Conservation (phyloP, 2,113 vertebrate genomes). For the Lycaon pictus region DNA sequence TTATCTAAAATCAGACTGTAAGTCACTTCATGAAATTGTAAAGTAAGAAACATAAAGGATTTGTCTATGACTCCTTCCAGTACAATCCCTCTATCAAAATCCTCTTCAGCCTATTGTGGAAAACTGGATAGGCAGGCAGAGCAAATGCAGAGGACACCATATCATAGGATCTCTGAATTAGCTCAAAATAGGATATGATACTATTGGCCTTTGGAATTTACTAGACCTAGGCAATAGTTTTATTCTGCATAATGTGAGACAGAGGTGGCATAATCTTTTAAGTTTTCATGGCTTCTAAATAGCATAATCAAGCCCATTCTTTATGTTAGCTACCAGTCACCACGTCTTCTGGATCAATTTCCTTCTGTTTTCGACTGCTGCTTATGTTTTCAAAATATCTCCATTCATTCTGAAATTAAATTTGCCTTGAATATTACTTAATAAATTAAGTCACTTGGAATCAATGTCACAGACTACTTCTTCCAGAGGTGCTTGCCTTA, state of each 20-base stretch:
- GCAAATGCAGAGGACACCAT: not conserved
- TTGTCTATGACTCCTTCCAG: not conserved
- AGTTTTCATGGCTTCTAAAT: not conserved
- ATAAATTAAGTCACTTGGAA: not conserved
- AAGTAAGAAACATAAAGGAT: not conserved
- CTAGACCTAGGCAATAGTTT: not conserved
- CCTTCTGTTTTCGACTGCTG: not conserved
- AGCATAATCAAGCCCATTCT: not conserved
- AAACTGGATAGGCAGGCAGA: not conserved
- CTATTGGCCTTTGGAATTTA: not conserved
- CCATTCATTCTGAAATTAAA: not conserved
- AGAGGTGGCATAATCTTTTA: not conserved
- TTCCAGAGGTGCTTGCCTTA: fast-evolving
- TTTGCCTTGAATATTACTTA: not conserved
- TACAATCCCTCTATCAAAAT: not conserved
- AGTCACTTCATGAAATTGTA: not conserved
- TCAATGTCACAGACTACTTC: not conserved
- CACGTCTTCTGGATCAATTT: not conserved
- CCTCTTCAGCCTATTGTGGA: not conserved
- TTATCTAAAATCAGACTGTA: not conserved
- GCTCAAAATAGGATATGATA: not conserved
- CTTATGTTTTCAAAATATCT: not conserved
- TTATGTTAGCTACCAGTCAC: not conserved
- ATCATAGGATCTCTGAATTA: not conserved
- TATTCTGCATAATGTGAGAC: not conserved